These are phyloP conservation scores for Stenolophus ochropezus DNA, from an alignment of 2,888 invertebrate genomes.

Conservation along the genomic window DNA sequence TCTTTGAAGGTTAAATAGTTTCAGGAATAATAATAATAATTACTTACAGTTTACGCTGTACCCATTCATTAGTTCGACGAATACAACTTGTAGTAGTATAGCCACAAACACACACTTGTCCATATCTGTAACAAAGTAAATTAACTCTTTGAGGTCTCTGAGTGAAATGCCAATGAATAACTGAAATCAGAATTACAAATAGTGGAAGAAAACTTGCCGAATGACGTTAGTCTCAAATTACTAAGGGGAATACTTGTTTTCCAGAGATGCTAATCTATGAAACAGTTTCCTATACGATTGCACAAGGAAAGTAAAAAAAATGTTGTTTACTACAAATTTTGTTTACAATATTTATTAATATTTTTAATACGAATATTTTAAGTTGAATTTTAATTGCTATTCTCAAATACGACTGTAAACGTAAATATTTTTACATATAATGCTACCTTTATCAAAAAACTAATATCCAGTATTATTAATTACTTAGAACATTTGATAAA, in stretches of 20 bases:
- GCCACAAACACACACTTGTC: constrained; percentile 7
- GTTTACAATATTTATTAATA: no score
- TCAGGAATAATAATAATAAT: background rate
- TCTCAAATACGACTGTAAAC: no score
- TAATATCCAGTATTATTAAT: no score
- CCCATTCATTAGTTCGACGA: background rate
- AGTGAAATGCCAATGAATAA: background rate
- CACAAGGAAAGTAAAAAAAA: background rate
- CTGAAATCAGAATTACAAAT: constrained; percentile 20
- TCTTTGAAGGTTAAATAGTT: no score
- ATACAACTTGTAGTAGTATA: constrained; percentile 23
- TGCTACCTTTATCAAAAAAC: no score
- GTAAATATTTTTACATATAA: no score
- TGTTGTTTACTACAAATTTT: no score
- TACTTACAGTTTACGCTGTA: constrained; percentile 52
- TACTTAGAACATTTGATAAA: no score
- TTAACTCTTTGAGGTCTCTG: background rate
- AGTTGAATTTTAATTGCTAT: no score
- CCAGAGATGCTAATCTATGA: background rate
- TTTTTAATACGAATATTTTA: no score
- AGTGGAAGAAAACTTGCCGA: background rate
- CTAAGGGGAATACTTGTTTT: constrained; percentile 16
- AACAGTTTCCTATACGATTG: background rate
- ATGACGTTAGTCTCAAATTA: background rate
- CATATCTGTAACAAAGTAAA: constrained; percentile 33